phyloP scores from a whole-genome alignment of 1,140 invertebrate genomes.

The Cydia amplana region DNA sequence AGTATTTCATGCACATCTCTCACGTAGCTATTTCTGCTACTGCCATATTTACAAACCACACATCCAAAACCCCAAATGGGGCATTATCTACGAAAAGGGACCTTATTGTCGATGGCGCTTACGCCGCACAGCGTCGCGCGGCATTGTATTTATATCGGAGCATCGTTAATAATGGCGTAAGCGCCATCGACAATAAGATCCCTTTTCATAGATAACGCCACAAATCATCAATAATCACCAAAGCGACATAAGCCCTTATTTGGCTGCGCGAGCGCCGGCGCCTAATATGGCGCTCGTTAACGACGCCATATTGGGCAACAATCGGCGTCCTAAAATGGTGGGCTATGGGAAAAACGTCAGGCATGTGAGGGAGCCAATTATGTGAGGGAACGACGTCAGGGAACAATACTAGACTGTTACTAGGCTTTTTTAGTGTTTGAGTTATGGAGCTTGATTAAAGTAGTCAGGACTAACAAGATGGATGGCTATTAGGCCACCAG shows the following conservation, averaged over 20 bases:
- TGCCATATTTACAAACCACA: not conserved
- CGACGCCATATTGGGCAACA: slow-evolving; percentile 47
- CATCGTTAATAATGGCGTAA: too few species aligned
- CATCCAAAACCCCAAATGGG: not conserved
- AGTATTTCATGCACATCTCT: not conserved
- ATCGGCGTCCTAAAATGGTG: slow-evolving; percentile 33
- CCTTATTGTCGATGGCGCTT: too few species aligned
- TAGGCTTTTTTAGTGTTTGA: not conserved
- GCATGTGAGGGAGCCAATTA: not conserved
- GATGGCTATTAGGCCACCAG: too few species aligned
- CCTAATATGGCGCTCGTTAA: slow-evolving; percentile 56
- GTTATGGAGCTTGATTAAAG: not conserved
- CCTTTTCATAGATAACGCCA: too few species aligned
- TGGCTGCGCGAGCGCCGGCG: slow-evolving; percentile 37
- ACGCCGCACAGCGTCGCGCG: too few species aligned
- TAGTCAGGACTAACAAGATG: too few species aligned
- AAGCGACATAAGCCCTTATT: not conserved
- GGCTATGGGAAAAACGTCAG: not conserved
- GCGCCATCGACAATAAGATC: too few species aligned
- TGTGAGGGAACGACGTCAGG: not conserved
- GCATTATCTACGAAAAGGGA: too few species aligned
- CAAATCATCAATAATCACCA: slow-evolving; percentile 15
- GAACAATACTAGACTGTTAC: not conserved
- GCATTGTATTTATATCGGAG: too few species aligned
- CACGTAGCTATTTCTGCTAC: not conserved